A percentile compares a stretch with the other conserved stretches of the same genome.
These are phyloP conservation scores for Hydrotaea diabolus DNA, from an alignment of 2,888 invertebrate genomes.

Conservation along the genomic window DNA sequence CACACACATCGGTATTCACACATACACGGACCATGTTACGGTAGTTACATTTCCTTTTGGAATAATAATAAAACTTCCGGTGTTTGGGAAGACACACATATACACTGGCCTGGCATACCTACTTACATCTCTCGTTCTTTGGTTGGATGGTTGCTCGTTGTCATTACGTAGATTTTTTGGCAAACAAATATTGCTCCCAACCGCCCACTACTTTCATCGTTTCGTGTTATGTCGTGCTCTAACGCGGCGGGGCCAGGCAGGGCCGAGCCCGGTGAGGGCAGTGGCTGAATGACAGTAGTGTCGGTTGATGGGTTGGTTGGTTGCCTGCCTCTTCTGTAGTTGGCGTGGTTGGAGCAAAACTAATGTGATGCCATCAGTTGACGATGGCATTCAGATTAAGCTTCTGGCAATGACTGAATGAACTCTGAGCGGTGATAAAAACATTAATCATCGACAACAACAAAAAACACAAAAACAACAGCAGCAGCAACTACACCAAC, in stretches of 20 bases:
- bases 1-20: conserved; percentile 5
- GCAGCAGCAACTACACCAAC: conserved; percentile 4
- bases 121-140: not conserved
- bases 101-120: not conserved
- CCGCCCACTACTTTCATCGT: conserved; percentile 11
- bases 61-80: conserved; percentile 78
- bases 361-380: conserved; percentile 80
- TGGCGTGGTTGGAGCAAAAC: conserved; percentile 72
- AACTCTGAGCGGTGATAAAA: conserved; percentile 81
- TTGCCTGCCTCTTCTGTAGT: not conserved
- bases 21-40: conserved; percentile 37
- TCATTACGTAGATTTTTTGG: conserved; percentile 32
- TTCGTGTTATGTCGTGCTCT: not conserved
- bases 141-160: not conserved
- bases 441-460: conserved; percentile 79
- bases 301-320: not conserved
- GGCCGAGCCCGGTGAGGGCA: not conserved
- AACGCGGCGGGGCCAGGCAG: not conserved
- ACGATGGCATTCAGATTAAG: conserved; percentile 80
- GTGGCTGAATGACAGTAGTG: not conserved
- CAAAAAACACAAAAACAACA: conserved; percentile 75
- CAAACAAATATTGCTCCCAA: conserved; percentile 50
- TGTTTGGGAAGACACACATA: conserved; percentile 36
- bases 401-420: conserved; percentile 79
- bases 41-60: conserved; percentile 72